Percentiles rank a stretch among this genome's conserved stretches.
These are phyloP conservation scores for Scaptomyza caliginosa DNA, from an alignment of 2,888 invertebrate genomes.

Conservation along the genomic window DNA sequence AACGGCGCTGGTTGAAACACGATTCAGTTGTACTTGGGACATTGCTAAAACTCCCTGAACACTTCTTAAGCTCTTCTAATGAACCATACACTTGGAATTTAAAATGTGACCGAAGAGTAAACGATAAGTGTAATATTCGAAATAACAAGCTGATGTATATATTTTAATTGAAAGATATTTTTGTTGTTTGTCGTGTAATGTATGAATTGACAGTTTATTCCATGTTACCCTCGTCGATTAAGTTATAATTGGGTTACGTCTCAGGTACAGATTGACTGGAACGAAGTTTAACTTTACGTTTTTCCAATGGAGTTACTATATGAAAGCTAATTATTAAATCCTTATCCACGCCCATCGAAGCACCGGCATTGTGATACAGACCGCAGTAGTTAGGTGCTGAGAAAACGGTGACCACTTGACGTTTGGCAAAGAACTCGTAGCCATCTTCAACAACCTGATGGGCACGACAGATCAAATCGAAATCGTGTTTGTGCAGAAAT, in stretches of 20 bases:
- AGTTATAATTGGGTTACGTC: neutral
- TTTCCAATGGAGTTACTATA: slow-evolving; percentile 12
- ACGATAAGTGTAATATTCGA: neutral
- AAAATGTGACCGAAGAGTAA: slow-evolving; percentile 1
- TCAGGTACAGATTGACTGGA: neutral
- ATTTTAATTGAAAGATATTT: neutral
- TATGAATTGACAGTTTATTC: slow-evolving; percentile 32
- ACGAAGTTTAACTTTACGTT: neutral
- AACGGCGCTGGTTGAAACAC: slow-evolving; percentile 15
- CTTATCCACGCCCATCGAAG: slow-evolving; percentile 99
- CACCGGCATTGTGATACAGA: slow-evolving; percentile 98
- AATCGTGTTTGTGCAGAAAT: slow-evolving; percentile 92
- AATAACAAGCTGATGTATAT: slow-evolving; percentile 16
- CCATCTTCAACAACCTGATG: slow-evolving; percentile 99
- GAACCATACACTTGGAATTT: slow-evolving; percentile 37
- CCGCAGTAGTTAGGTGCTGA: slow-evolving; percentile 99
- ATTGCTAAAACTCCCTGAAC: neutral
- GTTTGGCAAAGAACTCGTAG: slow-evolving; percentile 99
- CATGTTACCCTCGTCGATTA: neutral
- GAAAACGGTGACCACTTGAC: slow-evolving; percentile 98
- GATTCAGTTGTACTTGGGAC: neutral
- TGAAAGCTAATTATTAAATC: slow-evolving; percentile 96
- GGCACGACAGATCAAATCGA: slow-evolving; percentile 98
- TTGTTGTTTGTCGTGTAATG: neutral
- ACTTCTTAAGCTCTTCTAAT: neutral